Evolutionary conservation across 2,888 invertebrate species (phyloP).

Genomic region (Lycaena phlaeas): DNA sequence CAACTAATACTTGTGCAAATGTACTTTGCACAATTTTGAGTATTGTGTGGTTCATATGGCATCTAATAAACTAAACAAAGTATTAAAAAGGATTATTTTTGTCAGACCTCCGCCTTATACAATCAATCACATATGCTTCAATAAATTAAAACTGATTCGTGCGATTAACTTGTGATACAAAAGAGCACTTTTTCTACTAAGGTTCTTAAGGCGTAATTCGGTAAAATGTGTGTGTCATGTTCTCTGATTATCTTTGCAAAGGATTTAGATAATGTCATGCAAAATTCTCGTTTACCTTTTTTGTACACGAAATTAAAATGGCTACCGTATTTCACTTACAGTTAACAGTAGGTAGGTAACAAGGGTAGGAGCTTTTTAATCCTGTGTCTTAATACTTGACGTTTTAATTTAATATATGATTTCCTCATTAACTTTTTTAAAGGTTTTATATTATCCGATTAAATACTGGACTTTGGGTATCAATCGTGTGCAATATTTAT

Average conservation of each 20-base stretch:
- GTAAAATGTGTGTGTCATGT: slow-evolving; percentile 18
- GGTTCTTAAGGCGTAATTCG: slow-evolving; percentile 18
- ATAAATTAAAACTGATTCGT: slow-evolving; percentile 7
- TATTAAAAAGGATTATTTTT: too few relatives aligned
- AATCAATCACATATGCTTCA: slow-evolving; percentile 1
- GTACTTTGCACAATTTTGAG: too few relatives aligned
- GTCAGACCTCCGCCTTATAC: background rate
- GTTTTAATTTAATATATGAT: background rate
- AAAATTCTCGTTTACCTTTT: slow-evolving; percentile 3
- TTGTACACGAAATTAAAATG: slow-evolving; percentile 7
- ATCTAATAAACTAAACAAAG: too few relatives aligned
- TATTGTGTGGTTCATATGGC: too few relatives aligned
- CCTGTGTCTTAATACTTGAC: background rate
- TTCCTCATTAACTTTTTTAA: too few relatives aligned
- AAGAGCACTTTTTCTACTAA: slow-evolving; percentile 12
- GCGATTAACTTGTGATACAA: slow-evolving; percentile 12
- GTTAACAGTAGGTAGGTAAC: too few relatives aligned
- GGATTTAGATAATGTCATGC: slow-evolving; percentile 19
- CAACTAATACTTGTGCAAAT: too few relatives aligned
- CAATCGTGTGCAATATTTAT: too few relatives aligned
- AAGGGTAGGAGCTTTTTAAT: too few relatives aligned
- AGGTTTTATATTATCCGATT: too few relatives aligned
- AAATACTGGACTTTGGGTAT: too few relatives aligned
- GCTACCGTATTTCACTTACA: background rate
- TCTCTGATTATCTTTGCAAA: slow-evolving; percentile 16